phyloP scores from a whole-genome alignment of 2,888 invertebrate species.

The Eugnorisma glareosa region DNA sequence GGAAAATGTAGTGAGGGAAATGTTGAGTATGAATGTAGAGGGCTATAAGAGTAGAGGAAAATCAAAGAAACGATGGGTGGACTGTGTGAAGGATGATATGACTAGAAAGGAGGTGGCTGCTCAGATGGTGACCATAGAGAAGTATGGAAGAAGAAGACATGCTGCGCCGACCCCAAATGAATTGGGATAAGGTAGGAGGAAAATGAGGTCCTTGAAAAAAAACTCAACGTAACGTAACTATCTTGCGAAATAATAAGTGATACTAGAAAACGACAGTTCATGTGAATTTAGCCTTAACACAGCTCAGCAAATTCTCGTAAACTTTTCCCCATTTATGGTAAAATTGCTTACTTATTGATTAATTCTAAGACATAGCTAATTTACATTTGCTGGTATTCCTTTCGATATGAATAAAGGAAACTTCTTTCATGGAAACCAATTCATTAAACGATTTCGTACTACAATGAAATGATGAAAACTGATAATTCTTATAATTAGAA shows the following conservation, averaged over 20 bases:
- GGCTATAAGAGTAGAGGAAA: too few species aligned
- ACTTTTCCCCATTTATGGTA: not conserved
- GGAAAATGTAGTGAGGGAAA: too few species aligned
- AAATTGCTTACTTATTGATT: not conserved
- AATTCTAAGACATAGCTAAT: not conserved
- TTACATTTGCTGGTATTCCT: not conserved
- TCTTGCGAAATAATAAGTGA: not conserved
- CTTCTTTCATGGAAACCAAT: slow-evolving; percentile 7
- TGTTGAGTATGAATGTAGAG: too few species aligned
- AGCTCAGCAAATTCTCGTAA: not conserved
- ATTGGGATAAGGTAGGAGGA: too few species aligned
- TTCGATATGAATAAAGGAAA: slow-evolving; percentile 7
- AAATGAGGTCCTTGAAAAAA: too few species aligned
- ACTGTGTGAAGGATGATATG: too few species aligned
- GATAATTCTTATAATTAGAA: not conserved
- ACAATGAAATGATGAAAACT: not conserved
- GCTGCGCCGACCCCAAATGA: too few species aligned
- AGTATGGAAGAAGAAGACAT: too few species aligned
- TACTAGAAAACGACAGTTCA: not conserved
- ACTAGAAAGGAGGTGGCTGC: too few species aligned
- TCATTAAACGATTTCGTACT: not conserved
- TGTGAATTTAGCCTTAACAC: not conserved
- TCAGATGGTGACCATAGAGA: too few species aligned
- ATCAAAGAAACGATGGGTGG: too few species aligned
- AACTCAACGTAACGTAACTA: too few species aligned